A percentile compares a stretch with the other conserved stretches of the same genome.
phyloP scores from a whole-genome alignment of 2,113 vertebrate genomes.

The Odontesthes bonariensis region DNA sequence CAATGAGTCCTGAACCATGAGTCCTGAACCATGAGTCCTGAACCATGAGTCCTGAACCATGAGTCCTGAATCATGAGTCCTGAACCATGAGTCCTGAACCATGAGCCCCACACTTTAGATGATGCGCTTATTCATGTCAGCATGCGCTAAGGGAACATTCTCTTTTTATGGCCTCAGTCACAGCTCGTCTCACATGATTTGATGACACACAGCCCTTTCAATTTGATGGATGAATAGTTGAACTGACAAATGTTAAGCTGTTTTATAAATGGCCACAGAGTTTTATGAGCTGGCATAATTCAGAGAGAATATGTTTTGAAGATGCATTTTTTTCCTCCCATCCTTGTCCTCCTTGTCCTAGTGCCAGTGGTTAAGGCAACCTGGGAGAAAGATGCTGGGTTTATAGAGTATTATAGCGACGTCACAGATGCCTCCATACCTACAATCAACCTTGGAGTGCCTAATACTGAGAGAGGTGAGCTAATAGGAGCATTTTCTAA shows the following conservation, averaged over 20 bases:
- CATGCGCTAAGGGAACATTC: background rate
- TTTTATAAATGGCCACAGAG: background rate
- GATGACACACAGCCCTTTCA: background rate
- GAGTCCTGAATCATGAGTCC: no score
- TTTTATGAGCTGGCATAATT: background rate
- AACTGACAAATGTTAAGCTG: background rate
- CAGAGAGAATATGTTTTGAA: background rate
- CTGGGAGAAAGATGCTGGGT: conserved; percentile 86
- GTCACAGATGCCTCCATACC: conserved; percentile 86
- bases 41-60: no score
- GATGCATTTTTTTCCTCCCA: background rate
- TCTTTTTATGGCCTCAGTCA: background rate
- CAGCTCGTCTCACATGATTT: background rate
- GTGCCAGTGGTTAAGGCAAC: conserved; percentile 94
- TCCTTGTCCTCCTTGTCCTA: conserved; percentile 37
- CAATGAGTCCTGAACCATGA: no score
- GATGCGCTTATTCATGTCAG: background rate
- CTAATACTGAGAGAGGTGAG: conserved; percentile 92
- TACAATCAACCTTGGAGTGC: conserved; percentile 87
- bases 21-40: no score
- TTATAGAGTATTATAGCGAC: conserved; percentile 93
- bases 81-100: no score
- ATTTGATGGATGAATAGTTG: background rate
- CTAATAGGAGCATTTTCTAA: background rate
- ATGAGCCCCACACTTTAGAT: no score